These are phyloP conservation scores for Epizoanthus rinbou DNA, from an alignment of 92 coral and sea anemone species.

Conservation along the genomic window DNA sequence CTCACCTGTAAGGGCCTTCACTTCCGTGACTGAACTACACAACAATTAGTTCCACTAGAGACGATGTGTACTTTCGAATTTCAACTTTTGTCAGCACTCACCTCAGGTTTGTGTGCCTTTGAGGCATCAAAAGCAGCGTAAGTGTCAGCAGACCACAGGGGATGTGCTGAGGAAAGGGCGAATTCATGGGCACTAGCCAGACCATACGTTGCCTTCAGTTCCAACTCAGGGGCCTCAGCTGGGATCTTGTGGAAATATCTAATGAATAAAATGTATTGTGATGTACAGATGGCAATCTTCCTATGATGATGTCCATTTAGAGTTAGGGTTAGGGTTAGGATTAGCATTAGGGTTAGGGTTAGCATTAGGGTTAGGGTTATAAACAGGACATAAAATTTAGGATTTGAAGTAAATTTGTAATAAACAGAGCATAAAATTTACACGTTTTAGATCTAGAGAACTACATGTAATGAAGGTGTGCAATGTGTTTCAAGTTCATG, in stretches of 20 bases:
- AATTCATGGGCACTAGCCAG: constrained; percentile 94
- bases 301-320: not conserved
- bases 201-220: constrained; percentile 92
- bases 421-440: too few species aligned
- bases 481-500: too few species aligned
- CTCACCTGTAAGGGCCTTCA: not conserved
- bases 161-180: constrained; percentile 75
- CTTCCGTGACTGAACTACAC: too few species aligned
- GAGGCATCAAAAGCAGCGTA: constrained; percentile 88
- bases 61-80: too few species aligned
- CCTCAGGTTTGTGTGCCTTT: constrained; percentile 74
- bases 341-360: too few species aligned
- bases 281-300: not conserved
- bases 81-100: not conserved
- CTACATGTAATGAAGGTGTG: too few species aligned
- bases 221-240: constrained; percentile 88
- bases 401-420: too few species aligned
- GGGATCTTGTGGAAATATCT: constrained; percentile 98
- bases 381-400: too few species aligned
- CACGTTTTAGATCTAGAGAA: too few species aligned
- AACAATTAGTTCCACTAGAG: too few species aligned
- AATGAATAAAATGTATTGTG: not conserved
- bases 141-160: constrained; percentile 87
- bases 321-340: too few species aligned
- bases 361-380: too few species aligned